Evolutionary conservation across 2,113 vertebrate genomes (phyloP), one percentile per base, ranked within the genome.

Genomic region (Sula dactylatra): DNA sequence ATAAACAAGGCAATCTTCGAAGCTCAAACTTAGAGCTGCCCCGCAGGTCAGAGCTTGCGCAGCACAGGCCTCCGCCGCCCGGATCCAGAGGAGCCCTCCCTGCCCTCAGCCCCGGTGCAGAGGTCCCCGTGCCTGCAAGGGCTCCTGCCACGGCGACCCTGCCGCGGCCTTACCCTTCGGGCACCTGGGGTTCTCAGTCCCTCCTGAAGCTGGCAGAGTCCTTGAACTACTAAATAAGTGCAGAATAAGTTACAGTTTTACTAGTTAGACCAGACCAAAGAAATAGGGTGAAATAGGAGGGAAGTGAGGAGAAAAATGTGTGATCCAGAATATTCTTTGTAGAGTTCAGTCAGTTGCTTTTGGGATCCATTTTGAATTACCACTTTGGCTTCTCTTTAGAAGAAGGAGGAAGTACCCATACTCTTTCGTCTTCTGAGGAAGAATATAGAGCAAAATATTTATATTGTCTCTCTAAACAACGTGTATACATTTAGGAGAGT

Each of bases 161-260:
- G 36, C 34, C 52, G 77, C 56, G 82, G 38, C 55, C 20, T 62
- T 47, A 38, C 4, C 32, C 47, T 16, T 47, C 22, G 29, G 40
- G 16, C 40, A 86, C 36, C 10, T 0, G 0, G 18, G 6, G 7
- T 29, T 55, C 44, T 61, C 38, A 32, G 38, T 55, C 31, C 16
- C 10, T 44, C 21, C 42, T n/a, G 71, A 29, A 17, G 20, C 24
- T 71, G 38, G 7, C 6, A 90, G 36, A 58, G 10, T 29, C 54
- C 16, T 70, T 61, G 32, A 44, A 56, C 31, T 56, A 3, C 15
- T n/a, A 49, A 44, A 10, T 49, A 70, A 56, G 36, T 62, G 32
- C 52, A 71, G 73, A 50, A 62, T 15, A 54, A 52, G 32, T 70
- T 18, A 32, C 19, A 25, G 8, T 31, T 86, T 76, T 50, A 38